Evolutionary conservation across 2,888 invertebrate species (phyloP), one percentile per base, ranked within the genome.

Genomic region (Cerceris rybyensis): DNA sequence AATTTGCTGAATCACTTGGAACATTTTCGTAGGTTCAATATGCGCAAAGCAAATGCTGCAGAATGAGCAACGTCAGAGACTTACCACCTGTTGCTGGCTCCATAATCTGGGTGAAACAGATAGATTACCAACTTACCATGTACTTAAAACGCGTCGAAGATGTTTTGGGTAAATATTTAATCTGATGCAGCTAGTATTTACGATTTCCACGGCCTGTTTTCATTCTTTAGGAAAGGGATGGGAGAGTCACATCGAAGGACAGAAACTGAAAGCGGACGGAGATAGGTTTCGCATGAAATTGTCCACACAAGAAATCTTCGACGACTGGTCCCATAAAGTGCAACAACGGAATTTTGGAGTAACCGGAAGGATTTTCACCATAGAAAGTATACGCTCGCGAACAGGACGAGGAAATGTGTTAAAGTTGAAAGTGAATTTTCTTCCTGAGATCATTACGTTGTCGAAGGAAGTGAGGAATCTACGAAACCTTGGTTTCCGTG

Each of bases 171-270:
- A 93, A 92, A 74, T 60, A 46, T 11, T 2, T 28, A 55, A 16
- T 17, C 17, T 28, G 17, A 57, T 52, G 17, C 5, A 42, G 14
- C 41, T 65, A n/a, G 50, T n/a, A 41, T 54, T 28, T 5, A 58
- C 28, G 28, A 58, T 41, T 55, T 6, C 46, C 61, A 14, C 69
- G 8, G 28, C 41, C 41, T 17, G 52, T 42, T 58, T 17, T 6
- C 16, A 49, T 46, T 17, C 2, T 54, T 60, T 79, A 96, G 96
- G 97, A 61, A 98, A 98, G 93, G 98, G 98, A 52, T 99, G 99
- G 99, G 99, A 99, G 92, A 98, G 98, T 87, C 99, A 99, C 92
- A 98, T 99, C 63, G 99, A 99, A 93, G 99, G 99, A 11, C 98
- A 99, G 91, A 98, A 98, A 91, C 93, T 98, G 70, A 99, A 99